phyloP scores from a whole-genome alignment of 1,140 invertebrate genomes.

The Aphelinus atriplicis region DNA sequence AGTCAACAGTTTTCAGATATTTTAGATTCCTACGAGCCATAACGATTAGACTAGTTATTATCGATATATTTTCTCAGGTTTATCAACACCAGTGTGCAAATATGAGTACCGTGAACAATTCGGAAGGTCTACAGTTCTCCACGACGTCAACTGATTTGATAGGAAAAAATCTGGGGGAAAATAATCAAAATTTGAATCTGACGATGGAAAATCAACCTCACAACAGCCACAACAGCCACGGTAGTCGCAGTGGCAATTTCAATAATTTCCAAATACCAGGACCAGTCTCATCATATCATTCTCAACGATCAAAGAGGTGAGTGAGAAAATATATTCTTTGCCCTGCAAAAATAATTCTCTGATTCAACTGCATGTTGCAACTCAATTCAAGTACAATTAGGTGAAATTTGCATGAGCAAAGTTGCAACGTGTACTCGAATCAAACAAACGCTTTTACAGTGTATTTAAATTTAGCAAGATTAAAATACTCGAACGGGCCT shows the following conservation, averaged over 20 bases:
- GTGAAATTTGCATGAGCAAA: no score
- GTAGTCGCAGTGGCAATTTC: conserved; percentile 10
- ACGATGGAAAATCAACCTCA: neutral
- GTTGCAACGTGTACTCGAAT: no score
- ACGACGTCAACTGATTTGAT: neutral
- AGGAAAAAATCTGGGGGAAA: neutral
- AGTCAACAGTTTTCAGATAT: no score
- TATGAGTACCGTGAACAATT: neutral
- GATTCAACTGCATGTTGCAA: no score
- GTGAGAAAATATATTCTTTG: neutral
- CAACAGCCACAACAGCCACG: neutral
- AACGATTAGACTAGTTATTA: no score
- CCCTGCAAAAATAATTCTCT: no score
- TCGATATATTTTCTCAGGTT: neutral
- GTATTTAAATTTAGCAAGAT: no score
- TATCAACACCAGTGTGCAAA: neutral
- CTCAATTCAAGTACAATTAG: no score
- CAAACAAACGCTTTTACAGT: no score
- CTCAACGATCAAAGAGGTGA: conserved; percentile 37
- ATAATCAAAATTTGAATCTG: neutral
- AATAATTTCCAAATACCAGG: conserved; percentile 51
- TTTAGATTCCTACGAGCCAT: no score
- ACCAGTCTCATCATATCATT: conserved; percentile 42
- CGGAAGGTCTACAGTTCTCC: neutral
- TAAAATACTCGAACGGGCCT: no score